Evolutionary conservation across 1,140 invertebrate species (phyloP).

Genomic region (Drosophila seguyi): DNA sequence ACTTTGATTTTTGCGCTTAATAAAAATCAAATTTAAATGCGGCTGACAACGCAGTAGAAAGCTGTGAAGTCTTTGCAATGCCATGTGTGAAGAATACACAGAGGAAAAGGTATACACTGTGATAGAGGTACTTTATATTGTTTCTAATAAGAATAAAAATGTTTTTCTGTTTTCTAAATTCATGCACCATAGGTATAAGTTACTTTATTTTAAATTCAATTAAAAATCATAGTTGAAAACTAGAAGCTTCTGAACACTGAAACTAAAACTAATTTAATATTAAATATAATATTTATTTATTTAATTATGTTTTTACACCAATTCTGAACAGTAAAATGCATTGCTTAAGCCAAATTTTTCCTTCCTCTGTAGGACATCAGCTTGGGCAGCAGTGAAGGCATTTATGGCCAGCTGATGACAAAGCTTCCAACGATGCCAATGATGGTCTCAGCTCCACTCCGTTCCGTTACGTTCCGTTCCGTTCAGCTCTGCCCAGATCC

Average conservation of each 20-base stretch:
- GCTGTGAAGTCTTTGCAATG: constrained; percentile 23
- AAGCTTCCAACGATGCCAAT: constrained; percentile 16
- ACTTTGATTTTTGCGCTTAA: constrained; percentile 81
- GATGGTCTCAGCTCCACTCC: constrained; percentile 3
- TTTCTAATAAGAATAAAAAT: too few species aligned
- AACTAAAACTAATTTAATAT: neutral
- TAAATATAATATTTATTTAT: neutral
- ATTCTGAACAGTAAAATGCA: neutral
- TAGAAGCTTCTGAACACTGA: neutral
- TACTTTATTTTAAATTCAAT: too few species aligned
- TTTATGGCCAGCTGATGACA: constrained; percentile 61
- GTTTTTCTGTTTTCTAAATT: too few species aligned
- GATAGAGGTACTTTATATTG: too few species aligned
- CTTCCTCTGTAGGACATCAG: constrained; percentile 14
- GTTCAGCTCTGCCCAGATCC: constrained; percentile 16
- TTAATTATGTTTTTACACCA: neutral
- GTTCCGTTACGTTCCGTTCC: constrained; percentile 4
- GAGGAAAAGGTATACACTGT: neutral
- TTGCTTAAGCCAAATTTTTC: neutral
- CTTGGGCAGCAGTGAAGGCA: constrained; percentile 26
- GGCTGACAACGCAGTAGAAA: constrained; percentile 71
- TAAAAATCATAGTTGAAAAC: neutral
- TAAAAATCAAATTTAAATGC: constrained; percentile 84
- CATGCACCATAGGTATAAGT: too few species aligned
- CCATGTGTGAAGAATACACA: constrained; percentile 41